Conservation (phyloP, 2,888 invertebrate species). For the Schizotus pectinicornis region DNA sequence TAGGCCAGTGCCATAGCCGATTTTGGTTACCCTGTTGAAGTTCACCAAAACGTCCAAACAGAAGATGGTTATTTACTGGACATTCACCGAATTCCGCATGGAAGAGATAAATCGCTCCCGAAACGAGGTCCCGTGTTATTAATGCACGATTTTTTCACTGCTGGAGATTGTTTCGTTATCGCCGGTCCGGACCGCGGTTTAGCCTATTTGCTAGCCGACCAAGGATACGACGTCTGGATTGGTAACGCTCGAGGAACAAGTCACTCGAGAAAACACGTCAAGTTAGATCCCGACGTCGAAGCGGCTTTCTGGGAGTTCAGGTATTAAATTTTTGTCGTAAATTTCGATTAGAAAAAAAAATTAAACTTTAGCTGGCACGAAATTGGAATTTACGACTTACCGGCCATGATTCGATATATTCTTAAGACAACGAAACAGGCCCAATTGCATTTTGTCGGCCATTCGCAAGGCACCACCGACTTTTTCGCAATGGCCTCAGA, state of each 20-base stretch:
- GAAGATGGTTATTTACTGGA: conserved; percentile 63
- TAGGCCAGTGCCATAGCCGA: too few species aligned
- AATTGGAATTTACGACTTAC: conserved; percentile 76
- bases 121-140: conserved; percentile 9
- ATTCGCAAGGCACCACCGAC: conserved; percentile 73
- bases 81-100: conserved; percentile 61
- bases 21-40: conserved; percentile 51
- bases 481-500: conserved; percentile 69
- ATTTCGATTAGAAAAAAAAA: background rate
- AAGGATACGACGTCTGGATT: conserved; percentile 28
- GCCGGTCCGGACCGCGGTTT: conserved; percentile 18
- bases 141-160: conserved; percentile 5
- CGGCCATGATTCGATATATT: conserved; percentile 76
- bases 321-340: background rate
- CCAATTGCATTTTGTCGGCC: conserved; percentile 62
- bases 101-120: conserved; percentile 28
- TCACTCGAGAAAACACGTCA: conserved; percentile 59
- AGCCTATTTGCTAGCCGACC: conserved; percentile 19
- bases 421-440: conserved; percentile 61
- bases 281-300: conserved; percentile 36
- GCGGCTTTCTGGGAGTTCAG: conserved; percentile 49
- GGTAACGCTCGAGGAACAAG: conserved; percentile 62
- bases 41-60: conserved; percentile 53
- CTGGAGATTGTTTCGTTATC: conserved; percentile 16
- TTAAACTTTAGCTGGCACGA: conserved; percentile 61